Evolutionary conservation across 2,797 vertebrate genomes (phyloP).

Genomic region (Picus viridis): DNA sequence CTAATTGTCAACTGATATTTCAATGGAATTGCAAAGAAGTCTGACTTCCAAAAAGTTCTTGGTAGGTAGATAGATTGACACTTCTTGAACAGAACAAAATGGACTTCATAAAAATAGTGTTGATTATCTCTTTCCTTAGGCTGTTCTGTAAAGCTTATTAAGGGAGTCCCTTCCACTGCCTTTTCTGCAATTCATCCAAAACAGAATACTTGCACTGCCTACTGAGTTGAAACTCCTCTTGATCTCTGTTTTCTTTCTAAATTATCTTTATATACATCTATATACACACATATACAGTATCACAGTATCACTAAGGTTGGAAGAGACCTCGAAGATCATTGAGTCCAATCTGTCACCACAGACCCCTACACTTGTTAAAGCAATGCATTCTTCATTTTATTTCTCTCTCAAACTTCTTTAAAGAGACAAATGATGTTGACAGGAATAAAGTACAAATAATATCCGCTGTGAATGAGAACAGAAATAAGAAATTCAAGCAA

Average conservation of each 20-base stretch:
- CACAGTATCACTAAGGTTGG: too few relatives aligned
- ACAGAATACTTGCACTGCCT: neutral
- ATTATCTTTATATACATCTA: neutral
- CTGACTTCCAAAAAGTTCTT: neutral
- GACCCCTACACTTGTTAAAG: neutral
- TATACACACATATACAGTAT: too few relatives aligned
- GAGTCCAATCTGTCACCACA: too few relatives aligned
- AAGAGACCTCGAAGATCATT: too few relatives aligned
- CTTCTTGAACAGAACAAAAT: neutral
- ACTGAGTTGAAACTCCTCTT: neutral
- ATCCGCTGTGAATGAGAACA: neutral
- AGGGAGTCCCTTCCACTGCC: neutral
- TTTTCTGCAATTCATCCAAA: neutral
- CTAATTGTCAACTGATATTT: neutral
- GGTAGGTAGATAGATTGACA: neutral
- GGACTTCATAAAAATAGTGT: slow-evolving; percentile 5
- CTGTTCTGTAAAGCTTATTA: neutral
- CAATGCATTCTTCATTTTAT: neutral
- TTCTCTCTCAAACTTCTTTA: neutral
- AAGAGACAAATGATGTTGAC: neutral
- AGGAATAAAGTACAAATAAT: neutral
- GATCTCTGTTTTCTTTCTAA: neutral
- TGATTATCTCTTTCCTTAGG: neutral
- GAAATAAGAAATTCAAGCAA: accelerated
- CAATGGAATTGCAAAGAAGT: neutral